Evolutionary conservation across 2,113 vertebrate species (phyloP).

Genomic region (Pseudopipra pipra): DNA sequence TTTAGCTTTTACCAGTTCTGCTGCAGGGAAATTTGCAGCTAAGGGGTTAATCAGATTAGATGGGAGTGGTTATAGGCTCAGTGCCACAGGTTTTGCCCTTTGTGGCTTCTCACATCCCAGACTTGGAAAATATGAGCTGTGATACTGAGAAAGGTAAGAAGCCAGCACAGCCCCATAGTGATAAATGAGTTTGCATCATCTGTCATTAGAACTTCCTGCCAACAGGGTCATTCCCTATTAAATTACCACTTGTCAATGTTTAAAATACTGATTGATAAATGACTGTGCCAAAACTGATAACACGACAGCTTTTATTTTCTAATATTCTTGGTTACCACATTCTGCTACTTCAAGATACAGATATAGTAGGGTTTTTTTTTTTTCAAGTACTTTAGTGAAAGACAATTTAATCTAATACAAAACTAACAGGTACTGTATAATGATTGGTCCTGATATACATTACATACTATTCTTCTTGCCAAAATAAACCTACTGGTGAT

Average conservation of each 20-base stretch:
- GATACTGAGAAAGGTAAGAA: constrained; percentile 81
- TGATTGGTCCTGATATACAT: constrained; percentile 65
- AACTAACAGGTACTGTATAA: constrained; percentile 73
- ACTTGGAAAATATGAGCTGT: constrained; percentile 81
- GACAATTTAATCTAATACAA: constrained; percentile 74
- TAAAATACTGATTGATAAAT: constrained; percentile 98
- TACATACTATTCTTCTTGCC: constrained; percentile 71
- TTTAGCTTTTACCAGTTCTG: not conserved
- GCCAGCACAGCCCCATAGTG: constrained; percentile 78
- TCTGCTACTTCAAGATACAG: constrained; percentile 75
- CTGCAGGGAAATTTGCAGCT: not conserved
- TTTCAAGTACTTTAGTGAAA: constrained; percentile 62
- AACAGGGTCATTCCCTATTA: constrained; percentile 95
- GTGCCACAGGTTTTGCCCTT: constrained; percentile 76
- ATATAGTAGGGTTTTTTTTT: constrained; percentile 2
- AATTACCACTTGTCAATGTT: constrained; percentile 98
- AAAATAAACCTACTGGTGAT: constrained; percentile 79
- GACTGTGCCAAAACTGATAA: constrained; percentile 89
- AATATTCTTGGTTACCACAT: constrained; percentile 77
- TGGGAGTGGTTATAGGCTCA: constrained; percentile 70
- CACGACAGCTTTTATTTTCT: constrained; percentile 83
- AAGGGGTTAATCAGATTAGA: constrained; percentile 66
- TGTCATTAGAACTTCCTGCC: constrained; percentile 93
- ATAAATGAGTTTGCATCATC: constrained; percentile 98
- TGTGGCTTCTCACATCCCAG: constrained; percentile 80